Evolutionary conservation across 2,113 vertebrate species (phyloP), one percentile per base, ranked within the genome.

Genomic region (Aspidoscelis tigris): DNA sequence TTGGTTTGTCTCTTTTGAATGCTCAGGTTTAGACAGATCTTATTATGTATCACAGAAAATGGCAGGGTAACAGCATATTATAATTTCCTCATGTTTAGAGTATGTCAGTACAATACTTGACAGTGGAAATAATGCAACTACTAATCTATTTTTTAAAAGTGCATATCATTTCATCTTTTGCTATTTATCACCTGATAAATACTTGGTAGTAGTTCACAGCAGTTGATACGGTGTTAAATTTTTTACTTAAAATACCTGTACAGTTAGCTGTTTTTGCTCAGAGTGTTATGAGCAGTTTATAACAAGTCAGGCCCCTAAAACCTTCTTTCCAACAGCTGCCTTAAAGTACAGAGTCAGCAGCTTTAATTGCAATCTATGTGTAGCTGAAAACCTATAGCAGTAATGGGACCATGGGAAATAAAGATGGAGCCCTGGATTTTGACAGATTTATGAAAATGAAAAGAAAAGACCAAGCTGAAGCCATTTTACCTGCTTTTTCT

Each of bases 1-100:
- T 91, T 87, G 83, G 90, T 89, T 26, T 33, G 33, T 85, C 84
- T 73, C 88, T 86, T 91, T 93, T 92, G 88, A 91, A 88, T 91
- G 89, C 80, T 88, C 68, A 80, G 78, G 88, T 76, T 81, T 90
- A 87, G 55, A 84, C 20, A 84, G 84, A 82, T 73, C 71, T 14
- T 81, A 88, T 89, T 87, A 77, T 68, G 87, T 91, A 86, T 92
- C 89, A 88, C 20, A 73, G 82, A 88, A 92, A 90, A 92, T 89
- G 90, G 41, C 0, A 0, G 61, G 90, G 86, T 93, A 92, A 91
- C 87, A 87, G 92, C 81, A 92, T 84, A 88, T 91, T 93, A 80
- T 92, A 90, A 93, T 94, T 93, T 93, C 7, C 90, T 87, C 89
- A 90, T 75, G 81, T 83, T 43, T 0, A 61, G 88, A 83, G 84